These are phyloP conservation scores for Stratiomys singularior DNA, from an alignment of 2,888 invertebrate species.

Conservation along the genomic window DNA sequence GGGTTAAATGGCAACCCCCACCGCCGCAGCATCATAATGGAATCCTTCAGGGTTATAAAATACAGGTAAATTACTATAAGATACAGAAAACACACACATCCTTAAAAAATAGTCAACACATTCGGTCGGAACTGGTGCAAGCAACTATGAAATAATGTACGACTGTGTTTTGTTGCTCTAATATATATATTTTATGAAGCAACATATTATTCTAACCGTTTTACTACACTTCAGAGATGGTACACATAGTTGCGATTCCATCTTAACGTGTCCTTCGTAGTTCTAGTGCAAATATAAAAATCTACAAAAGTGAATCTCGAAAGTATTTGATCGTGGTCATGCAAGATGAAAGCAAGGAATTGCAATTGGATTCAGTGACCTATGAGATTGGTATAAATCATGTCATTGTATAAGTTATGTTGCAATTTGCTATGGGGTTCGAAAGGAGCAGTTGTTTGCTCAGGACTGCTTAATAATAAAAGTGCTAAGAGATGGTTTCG, in stretches of 20 bases:
- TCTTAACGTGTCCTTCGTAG: background rate
- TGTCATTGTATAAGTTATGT: background rate
- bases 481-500: too few species aligned
- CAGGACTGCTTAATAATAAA: background rate
- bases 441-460: background rate
- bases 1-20: constrained; percentile 85
- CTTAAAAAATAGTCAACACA: constrained; percentile 27
- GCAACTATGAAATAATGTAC: constrained; percentile 15
- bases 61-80: constrained; percentile 67
- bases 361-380: background rate
- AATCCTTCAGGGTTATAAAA: constrained; percentile 65
- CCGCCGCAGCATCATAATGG: constrained; percentile 83
- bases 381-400: background rate
- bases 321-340: background rate
- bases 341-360: background rate
- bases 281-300: too few species aligned
- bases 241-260: background rate
- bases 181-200: constrained; percentile 38
- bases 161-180: background rate
- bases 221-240: background rate
- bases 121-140: background rate
- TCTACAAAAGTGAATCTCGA: background rate
- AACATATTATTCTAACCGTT: constrained; percentile 38
- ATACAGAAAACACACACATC: constrained; percentile 52
- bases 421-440: background rate